Evolutionary conservation across 2,888 invertebrate genomes (phyloP), one percentile per base, ranked within the genome.

Genomic region (Polymixis flavicincta): DNA sequence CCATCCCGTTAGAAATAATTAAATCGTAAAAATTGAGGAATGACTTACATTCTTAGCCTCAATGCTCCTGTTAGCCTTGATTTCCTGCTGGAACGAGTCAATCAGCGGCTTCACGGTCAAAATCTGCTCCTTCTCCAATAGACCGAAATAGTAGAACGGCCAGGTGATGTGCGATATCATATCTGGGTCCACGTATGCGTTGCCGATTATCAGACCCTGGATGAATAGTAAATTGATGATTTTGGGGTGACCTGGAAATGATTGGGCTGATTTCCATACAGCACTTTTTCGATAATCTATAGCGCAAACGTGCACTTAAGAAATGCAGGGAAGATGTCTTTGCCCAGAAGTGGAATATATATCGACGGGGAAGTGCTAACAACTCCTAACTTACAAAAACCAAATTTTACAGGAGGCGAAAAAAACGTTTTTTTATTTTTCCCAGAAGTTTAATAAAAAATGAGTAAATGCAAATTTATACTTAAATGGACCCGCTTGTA

Each of bases 131-230:
- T 90, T 90, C 28, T 90, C 93, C 59, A 96, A 71, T 3, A 96
- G 84, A 2, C 96, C 96, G 77, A 95, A 94, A 88, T 95, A 89
- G 78, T 94, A 93, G 87, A 93, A 95, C 0, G 94, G 90, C 25
- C 89, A 88, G 0, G 91, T 87, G 28, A 94, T 75, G 52, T 93
- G 87, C 0, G 90, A 76, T 80, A 96, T 92, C 92, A 95, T 93
- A 0, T 86, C 90, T 0, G 96, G 96, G n/a, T 96, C 95, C 8
- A 96, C 88, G 78, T 92, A 95, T 2, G 92, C 95, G 76, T 96
- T 96, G 57, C 96, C 96, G 11, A 96, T 82, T 32, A 96, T 93
- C 14, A 96, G 37, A 54, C 96, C 96, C 96, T 96, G 88, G 22
- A 86, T 2, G 87, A 69, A 68, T 22, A 48, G 8, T 37, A 37